Conservation (phyloP, 1,140 invertebrate genomes). For the Eufriesea mexicana region DNA sequence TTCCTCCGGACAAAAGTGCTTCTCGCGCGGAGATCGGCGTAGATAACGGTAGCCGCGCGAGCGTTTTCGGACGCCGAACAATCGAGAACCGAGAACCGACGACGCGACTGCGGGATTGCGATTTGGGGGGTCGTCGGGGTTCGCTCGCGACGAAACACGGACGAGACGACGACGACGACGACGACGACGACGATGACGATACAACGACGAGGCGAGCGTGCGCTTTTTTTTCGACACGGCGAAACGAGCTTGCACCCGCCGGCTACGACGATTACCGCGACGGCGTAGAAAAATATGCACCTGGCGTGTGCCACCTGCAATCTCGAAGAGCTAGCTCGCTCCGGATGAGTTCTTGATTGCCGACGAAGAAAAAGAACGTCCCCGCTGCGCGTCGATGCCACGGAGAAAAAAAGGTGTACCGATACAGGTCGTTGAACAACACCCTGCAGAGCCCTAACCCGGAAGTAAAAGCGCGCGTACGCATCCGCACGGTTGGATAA, state of each 20-base stretch:
- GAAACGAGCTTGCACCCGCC: neutral
- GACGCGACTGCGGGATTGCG: neutral
- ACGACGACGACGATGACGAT: too few species aligned
- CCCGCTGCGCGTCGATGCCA: constrained; percentile 54
- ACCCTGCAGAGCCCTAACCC: constrained; percentile 69
- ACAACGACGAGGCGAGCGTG: neutral
- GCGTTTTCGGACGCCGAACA: neutral
- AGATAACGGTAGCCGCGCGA: neutral
- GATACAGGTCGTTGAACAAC: constrained; percentile 71
- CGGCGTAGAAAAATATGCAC: constrained; percentile 9
- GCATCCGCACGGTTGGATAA: constrained; percentile 80
- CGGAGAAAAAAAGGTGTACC: constrained; percentile 62
- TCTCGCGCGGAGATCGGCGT: constrained; percentile 12
- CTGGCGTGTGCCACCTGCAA: constrained; percentile 31
- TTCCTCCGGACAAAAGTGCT: constrained; percentile 1
- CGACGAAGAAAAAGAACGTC: constrained; percentile 68
- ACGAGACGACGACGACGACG: neutral
- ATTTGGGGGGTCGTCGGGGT: neutral
- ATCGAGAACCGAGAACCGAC: neutral
- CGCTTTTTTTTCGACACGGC: neutral
- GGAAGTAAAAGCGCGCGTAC: constrained; percentile 79
- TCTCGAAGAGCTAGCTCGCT: constrained; percentile 33
- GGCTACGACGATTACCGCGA: constrained; percentile 5
- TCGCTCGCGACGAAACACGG: neutral
- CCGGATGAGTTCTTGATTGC: constrained; percentile 65